These are phyloP conservation scores for Centropus unirufus DNA, from an alignment of 2,113 vertebrate genomes.

Conservation along the genomic window DNA sequence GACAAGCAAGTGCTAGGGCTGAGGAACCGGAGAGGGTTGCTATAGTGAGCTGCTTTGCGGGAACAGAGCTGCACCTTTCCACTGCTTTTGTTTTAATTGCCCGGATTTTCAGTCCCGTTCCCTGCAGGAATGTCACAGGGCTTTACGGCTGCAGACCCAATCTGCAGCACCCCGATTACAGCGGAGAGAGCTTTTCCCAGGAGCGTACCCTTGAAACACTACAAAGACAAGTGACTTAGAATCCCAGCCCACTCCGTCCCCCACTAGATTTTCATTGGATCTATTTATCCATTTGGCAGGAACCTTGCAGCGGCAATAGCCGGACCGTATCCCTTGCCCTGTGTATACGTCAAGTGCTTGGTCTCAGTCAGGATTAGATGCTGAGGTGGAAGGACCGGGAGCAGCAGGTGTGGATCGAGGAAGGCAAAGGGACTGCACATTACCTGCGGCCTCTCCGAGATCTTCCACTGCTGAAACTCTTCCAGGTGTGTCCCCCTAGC, in stretches of 20 bases:
- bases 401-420: neutral
- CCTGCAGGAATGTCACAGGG: neutral
- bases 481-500: slow-evolving; percentile 83
- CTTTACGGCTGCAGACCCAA: neutral
- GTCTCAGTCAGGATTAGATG: neutral
- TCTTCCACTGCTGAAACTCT: slow-evolving; percentile 75
- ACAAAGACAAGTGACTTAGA: neutral
- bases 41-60: neutral
- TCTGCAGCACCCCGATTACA: neutral
- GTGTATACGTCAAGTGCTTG: fast-evolving
- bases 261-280: neutral
- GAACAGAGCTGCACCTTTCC: neutral
- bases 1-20: neutral
- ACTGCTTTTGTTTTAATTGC: neutral
- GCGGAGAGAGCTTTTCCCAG: neutral
- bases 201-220: neutral
- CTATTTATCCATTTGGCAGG: neutral
- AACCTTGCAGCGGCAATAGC: neutral
- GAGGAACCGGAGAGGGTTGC: neutral
- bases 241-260: neutral
- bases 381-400: neutral
- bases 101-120: neutral
- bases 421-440: neutral
- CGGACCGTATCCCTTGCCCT: neutral
- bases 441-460: slow-evolving; percentile 75